Evolutionary conservation across 2,888 invertebrate species (phyloP).

Genomic region (Ptychoptera contaminata): DNA sequence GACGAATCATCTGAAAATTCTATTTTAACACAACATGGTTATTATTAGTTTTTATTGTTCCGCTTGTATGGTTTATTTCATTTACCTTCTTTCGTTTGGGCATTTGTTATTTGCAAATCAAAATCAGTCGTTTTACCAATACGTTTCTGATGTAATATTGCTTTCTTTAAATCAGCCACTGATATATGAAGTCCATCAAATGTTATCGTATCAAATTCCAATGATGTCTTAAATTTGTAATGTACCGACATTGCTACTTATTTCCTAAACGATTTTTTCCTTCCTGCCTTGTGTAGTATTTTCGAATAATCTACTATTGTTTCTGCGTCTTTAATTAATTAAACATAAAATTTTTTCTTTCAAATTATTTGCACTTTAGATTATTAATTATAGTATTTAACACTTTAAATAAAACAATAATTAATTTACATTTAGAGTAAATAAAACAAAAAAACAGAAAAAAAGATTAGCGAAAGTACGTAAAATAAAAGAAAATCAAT

Average conservation of each 20-base stretch:
- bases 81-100: conserved; percentile 91
- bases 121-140: conserved; percentile 89
- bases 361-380: background rate
- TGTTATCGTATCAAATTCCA: conserved; percentile 90
- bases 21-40: conserved; percentile 29
- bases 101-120: conserved; percentile 92
- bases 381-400: background rate
- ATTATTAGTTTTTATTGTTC: background rate
- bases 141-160: conserved; percentile 88
- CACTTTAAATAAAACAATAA: background rate
- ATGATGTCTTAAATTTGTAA: conserved; percentile 95
- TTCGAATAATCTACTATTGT: background rate
- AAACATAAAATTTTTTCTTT: background rate
- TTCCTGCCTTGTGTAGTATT: background rate
- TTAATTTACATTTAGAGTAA: too few species aligned
- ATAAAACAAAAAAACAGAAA: background rate
- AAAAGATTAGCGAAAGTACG: too few species aligned
- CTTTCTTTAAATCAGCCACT: conserved; percentile 85
- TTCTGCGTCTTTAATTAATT: background rate
- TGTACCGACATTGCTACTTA: conserved; percentile 73
- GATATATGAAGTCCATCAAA: conserved; percentile 96
- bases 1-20: conserved; percentile 83
- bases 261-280: background rate
- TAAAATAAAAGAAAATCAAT: too few species aligned
- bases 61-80: background rate